Evolutionary conservation across 2,113 vertebrate genomes (phyloP).

Genomic region (Oreotrochilus melanogaster): DNA sequence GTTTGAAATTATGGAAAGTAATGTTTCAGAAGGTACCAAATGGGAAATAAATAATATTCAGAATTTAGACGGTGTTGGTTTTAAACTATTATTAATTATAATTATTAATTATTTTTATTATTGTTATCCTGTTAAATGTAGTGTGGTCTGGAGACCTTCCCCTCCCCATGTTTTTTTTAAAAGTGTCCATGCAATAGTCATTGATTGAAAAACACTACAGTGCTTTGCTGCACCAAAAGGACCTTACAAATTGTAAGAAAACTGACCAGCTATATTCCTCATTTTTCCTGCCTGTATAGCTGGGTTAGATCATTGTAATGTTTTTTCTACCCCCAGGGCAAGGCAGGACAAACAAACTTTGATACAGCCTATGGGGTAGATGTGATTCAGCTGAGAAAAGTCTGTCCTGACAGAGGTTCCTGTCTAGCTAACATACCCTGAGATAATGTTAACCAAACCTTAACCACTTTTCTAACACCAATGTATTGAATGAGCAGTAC

Average conservation of each 20-base stretch:
- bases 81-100: neutral
- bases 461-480: neutral
- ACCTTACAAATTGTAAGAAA: neutral
- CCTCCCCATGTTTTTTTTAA: neutral
- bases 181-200: neutral
- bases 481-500: neutral
- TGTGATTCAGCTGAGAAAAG: neutral
- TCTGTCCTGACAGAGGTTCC: neutral
- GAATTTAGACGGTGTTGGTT: fast-evolving
- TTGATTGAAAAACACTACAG: neutral
- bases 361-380: neutral
- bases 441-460: neutral
- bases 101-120: too few relatives aligned
- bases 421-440: neutral
- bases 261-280: neutral
- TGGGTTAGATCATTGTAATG: neutral
- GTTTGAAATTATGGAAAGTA: neutral
- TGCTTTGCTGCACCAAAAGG: neutral
- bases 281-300: neutral
- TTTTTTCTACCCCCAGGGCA: neutral
- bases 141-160: fast-evolving
- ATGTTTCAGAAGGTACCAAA: neutral
- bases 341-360: neutral
- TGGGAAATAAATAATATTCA: neutral
- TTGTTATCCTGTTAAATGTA: neutral